Evolutionary conservation across 2,888 invertebrate genomes (phyloP).

Genomic region (Nomada ferruginata): DNA sequence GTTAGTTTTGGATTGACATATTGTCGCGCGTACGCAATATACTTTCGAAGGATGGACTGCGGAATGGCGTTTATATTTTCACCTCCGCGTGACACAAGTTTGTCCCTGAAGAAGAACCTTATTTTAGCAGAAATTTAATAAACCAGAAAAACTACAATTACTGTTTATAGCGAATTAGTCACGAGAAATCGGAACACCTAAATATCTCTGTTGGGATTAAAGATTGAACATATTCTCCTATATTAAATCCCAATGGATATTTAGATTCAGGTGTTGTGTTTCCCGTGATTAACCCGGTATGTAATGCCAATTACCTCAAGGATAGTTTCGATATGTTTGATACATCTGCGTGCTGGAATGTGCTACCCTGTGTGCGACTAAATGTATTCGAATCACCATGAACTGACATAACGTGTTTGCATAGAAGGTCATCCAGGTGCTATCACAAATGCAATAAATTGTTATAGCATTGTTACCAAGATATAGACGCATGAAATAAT

Average conservation of each 20-base stretch:
- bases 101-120: conserved; percentile 63
- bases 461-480: conserved; percentile 1
- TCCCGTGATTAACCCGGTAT: no score
- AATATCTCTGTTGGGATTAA: no score
- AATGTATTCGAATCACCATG: conserved; percentile 86
- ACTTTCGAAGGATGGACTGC: conserved; percentile 92
- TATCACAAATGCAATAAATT: conserved; percentile 81
- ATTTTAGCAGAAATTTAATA: not conserved
- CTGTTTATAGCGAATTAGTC: not conserved
- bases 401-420: conserved; percentile 93
- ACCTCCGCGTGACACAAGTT: conserved; percentile 53
- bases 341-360: conserved; percentile 8
- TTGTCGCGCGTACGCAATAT: conserved; percentile 95
- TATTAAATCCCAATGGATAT: no score
- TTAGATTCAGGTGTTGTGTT: no score
- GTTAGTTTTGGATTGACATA: conserved; percentile 93
- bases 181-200: no score
- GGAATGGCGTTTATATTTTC: conserved; percentile 89
- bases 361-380: conserved; percentile 32
- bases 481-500: conserved; percentile 8
- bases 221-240: no score
- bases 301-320: conserved; percentile 52
- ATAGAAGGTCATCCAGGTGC: conserved; percentile 91
- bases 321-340: conserved; percentile 10
- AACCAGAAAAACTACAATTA: not conserved